Evolutionary conservation across 2,888 invertebrate species (phyloP).

Genomic region (Incurvaria masculella): DNA sequence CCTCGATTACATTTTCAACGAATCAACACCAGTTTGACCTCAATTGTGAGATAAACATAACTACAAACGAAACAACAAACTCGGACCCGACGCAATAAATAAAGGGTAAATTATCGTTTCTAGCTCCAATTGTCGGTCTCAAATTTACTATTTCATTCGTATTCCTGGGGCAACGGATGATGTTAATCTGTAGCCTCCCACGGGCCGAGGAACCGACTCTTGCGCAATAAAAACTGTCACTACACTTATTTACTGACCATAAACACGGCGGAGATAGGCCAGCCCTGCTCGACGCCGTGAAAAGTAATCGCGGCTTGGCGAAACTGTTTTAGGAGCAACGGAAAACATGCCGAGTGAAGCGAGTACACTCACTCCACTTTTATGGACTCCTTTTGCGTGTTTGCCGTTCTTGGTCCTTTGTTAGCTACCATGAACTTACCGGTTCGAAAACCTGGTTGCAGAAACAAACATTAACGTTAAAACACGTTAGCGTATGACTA

Average conservation of each 20-base stretch:
- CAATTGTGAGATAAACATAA: too few species aligned
- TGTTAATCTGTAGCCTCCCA: constrained; percentile 34
- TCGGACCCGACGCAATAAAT: not conserved
- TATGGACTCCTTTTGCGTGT: too few species aligned
- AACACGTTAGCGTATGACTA: too few species aligned
- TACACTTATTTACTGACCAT: constrained; percentile 46
- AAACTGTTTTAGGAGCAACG: not conserved
- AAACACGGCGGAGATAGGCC: constrained; percentile 39
- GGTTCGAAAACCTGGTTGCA: too few species aligned
- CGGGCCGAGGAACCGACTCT: constrained; percentile 35
- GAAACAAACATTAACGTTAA: too few species aligned
- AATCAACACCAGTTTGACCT: too few species aligned
- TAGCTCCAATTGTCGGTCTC: not conserved
- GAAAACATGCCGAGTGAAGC: too few species aligned
- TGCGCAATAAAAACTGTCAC: constrained; percentile 47
- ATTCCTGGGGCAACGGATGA: constrained; percentile 32
- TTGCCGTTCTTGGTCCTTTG: too few species aligned
- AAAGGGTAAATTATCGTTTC: not conserved
- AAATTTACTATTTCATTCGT: constrained; percentile 23
- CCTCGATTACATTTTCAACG: too few species aligned
- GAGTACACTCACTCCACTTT: too few species aligned
- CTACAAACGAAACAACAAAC: not conserved
- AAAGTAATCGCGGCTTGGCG: not conserved
- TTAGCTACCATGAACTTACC: too few species aligned
- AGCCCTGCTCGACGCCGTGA: not conserved